Base-by-base conservation (phyloP, 1,140 invertebrate genomes). In the Drosophila littoralis region DNA sequence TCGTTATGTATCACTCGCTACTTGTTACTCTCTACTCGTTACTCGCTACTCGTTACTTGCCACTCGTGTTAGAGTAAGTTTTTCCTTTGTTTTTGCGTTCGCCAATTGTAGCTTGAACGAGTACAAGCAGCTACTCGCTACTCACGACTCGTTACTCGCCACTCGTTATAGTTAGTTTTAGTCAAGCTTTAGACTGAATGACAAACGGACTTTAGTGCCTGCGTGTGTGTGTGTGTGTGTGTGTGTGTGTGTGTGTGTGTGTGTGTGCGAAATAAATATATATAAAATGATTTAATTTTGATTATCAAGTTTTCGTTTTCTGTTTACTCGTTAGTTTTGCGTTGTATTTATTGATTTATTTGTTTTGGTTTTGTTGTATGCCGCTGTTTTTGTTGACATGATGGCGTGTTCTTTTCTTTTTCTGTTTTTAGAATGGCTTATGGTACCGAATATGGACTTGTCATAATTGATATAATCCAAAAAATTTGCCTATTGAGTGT, bases 401-500 rank as follows among this genome's bases (percentile, higher is more conserved):
- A 77, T 73, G 63, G 74, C 65, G 58, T 63, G 77, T 51, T 65
- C 70, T 68, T 67, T 58, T 71, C 77, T 67, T 79, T 65, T 79
- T 90, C 71, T 83, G 73, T 89, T 90, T 91, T 42, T 93, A 99
- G 98, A 91, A 95, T 99, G 95, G 97, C 98, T 75, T 99, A 99
- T 94, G 98, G 98, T 83, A 98, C 98, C 93, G 98, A 99, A 93
- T 96, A 96, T 76, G 98, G 98, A 75, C 93, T 99, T 86, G 97
- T 98, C 84, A 96, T 99, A 93, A 95, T 99, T 82, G 98, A 99
- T 94, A 96, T 98, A 93, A 94, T 98, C 88, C 98, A 98, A 93
- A 98, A 97, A 93, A 95, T 95, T 66, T 96, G 97, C 93, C 94
- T 99, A 75, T 93, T 98, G 75, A 98, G 97, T 93, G 94, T 97